phyloP scores from a whole-genome alignment of 2,797 vertebrate species.

The Masticophis lateralis region DNA sequence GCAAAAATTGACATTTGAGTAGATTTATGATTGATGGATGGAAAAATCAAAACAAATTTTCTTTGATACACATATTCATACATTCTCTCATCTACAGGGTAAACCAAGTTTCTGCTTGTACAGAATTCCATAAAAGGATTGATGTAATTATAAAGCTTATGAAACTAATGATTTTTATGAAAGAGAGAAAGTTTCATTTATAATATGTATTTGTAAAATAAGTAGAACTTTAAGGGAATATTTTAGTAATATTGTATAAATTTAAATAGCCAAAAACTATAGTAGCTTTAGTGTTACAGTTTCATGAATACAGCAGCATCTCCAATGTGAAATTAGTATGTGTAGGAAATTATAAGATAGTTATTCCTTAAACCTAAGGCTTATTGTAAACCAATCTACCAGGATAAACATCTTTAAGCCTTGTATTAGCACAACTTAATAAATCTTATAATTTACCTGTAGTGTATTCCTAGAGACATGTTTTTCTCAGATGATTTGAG shows the following conservation, averaged over 20 bases:
- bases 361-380: conserved; percentile 62
- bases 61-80: background rate
- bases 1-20: background rate
- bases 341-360: conserved; percentile 57
- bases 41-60: background rate
- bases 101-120: background rate
- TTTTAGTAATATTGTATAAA: conserved; percentile 29
- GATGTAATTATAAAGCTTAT: background rate
- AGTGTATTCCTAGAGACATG: background rate
- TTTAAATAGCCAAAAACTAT: conserved; percentile 33
- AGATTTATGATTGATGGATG: background rate
- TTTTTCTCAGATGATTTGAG: background rate
- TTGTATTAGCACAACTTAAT: conserved; percentile 45
- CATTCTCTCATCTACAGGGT: background rate
- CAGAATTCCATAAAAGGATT: background rate
- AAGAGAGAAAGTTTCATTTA: background rate
- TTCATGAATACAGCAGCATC: conserved; percentile 31
- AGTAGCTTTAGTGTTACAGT: background rate
- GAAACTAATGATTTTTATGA: background rate
- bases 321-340: conserved; percentile 24
- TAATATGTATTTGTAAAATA: conserved; percentile 23
- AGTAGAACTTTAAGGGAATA: conserved; percentile 1
- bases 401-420: conserved; percentile 59
- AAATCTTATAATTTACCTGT: background rate
- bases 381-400: conserved; percentile 68